Evolutionary conservation across 2,888 invertebrate genomes (phyloP).

Genomic region (Tachystola acroxantha): DNA sequence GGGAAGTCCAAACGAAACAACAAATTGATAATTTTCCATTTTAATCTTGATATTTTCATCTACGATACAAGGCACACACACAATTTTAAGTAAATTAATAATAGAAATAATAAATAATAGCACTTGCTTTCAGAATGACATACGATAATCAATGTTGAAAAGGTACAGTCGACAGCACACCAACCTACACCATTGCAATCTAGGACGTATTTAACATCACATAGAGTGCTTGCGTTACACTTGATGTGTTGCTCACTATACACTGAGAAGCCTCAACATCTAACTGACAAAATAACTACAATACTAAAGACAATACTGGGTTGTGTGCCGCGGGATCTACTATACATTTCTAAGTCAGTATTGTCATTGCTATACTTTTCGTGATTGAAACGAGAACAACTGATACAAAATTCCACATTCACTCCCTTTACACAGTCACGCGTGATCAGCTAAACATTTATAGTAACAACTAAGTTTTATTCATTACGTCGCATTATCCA

Average conservation of each 20-base stretch:
- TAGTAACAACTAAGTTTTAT: conserved; percentile 73
- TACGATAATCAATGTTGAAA: conserved; percentile 47
- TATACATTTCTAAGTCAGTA: conserved; percentile 30
- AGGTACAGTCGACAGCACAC: conserved; percentile 30
- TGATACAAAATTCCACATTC: conserved; percentile 66
- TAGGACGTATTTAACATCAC: no score
- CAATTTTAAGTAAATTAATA: conserved; percentile 77
- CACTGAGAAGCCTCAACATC: conserved; percentile 45
- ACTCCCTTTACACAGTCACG: conserved; percentile 68
- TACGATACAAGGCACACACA: conserved; percentile 85
- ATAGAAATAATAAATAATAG: conserved; percentile 70
- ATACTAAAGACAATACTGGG: conserved; percentile 37
- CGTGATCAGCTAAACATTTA: conserved; percentile 76
- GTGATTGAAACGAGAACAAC: conserved; percentile 48
- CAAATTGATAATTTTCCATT: conserved; percentile 72
- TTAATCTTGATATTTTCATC: conserved; percentile 81
- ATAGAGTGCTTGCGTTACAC: no score
- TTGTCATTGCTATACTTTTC: conserved; percentile 32
- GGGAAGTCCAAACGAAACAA: conserved; percentile 37
- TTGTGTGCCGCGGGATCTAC: conserved; percentile 19
- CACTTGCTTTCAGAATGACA: conserved; percentile 58
- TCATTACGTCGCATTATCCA: conserved; percentile 60
- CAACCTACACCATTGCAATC: no score
- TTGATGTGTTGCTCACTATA: no score
- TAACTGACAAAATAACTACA: conserved; percentile 47